These are phyloP conservation scores for Acestrorhynchus altus DNA, from an alignment of 2,797 vertebrate genomes.

Conservation along the genomic window DNA sequence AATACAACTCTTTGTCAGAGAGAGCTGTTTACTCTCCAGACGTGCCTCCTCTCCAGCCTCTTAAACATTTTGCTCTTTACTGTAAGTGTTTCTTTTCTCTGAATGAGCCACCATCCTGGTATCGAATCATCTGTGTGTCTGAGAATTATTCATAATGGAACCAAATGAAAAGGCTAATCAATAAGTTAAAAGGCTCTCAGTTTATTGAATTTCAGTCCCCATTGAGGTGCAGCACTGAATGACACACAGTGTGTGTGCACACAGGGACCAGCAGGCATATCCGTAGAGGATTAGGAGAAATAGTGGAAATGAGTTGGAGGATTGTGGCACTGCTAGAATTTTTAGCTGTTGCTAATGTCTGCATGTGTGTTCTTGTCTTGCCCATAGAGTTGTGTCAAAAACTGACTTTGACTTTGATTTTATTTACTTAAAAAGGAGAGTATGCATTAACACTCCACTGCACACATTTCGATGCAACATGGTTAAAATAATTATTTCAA, in stretches of 20 bases:
- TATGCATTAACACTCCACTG: too few relatives aligned
- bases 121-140: conserved; percentile 38
- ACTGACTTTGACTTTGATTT: too few relatives aligned
- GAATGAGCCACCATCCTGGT: conserved; percentile 19
- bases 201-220: conserved; percentile 49
- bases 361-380: not conserved
- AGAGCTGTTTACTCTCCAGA: conserved; percentile 12
- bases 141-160: conserved; percentile 57
- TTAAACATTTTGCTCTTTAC: conserved; percentile 26
- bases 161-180: conserved; percentile 59
- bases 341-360: not conserved
- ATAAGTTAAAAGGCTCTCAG: conserved; percentile 52
- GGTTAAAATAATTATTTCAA: too few relatives aligned
- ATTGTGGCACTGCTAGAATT: not conserved
- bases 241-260: conserved; percentile 36
- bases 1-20: conserved; percentile 25
- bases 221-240: conserved; percentile 39
- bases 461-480: too few relatives aligned
- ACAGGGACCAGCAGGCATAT: conserved; percentile 38
- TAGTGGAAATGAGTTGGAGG: conserved; percentile 44
- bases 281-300: conserved; percentile 47
- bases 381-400: not conserved
- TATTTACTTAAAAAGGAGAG: too few relatives aligned
- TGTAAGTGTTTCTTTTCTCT: conserved; percentile 31
- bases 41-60: not conserved